Conservation (phyloP, 2,113 vertebrate species). For the Nyctibius bracteatus region DNA sequence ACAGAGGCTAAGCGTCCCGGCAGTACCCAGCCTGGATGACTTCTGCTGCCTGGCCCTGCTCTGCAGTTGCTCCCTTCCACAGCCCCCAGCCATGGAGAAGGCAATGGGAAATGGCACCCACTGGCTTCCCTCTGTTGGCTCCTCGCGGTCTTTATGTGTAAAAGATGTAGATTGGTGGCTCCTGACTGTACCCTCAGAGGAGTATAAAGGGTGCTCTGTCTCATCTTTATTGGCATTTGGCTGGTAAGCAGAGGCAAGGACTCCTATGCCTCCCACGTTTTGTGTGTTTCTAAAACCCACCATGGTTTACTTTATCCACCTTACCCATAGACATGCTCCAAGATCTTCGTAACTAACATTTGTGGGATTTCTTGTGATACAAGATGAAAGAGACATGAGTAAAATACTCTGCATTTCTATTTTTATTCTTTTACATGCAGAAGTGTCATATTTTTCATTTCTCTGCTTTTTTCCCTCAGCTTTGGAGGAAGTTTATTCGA, state of each 20-base stretch:
- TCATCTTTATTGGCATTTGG: background rate
- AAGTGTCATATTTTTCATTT: background rate
- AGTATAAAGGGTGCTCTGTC: background rate
- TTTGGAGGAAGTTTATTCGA: slow-evolving; percentile 88
- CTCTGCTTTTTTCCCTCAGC: slow-evolving; percentile 65
- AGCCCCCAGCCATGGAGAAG: background rate
- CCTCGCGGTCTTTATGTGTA: background rate
- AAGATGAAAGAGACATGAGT: background rate
- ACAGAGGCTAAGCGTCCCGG: background rate
- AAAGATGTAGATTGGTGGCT: background rate
- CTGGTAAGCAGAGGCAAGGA: background rate
- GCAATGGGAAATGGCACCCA: rapidly evolving
- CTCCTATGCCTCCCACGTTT: no score
- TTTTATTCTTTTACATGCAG: background rate
- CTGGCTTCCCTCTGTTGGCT: background rate
- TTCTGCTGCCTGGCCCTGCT: background rate
- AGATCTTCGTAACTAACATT: background rate
- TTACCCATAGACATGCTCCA: background rate
- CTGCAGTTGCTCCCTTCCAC: background rate
- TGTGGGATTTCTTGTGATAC: background rate
- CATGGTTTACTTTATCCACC: background rate
- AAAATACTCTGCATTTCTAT: background rate
- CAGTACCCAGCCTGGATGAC: background rate
- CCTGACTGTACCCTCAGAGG: background rate
- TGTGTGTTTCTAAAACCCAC: background rate